Percentiles rank a stretch among this genome's conserved stretches.
phyloP scores from a whole-genome alignment of 2,797 vertebrate genomes.

The Lepus townsendii region DNA sequence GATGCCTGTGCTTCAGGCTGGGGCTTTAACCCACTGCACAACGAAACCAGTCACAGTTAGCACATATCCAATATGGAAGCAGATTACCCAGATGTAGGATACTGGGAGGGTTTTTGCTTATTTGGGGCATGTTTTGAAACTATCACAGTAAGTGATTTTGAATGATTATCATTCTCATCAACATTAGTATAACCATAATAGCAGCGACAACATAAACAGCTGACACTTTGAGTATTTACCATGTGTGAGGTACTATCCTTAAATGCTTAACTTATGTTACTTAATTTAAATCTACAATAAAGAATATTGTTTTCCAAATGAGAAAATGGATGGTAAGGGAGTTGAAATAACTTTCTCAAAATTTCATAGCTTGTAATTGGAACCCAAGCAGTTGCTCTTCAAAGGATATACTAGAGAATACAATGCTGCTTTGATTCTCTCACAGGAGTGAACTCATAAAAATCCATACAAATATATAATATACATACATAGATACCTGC shows the following conservation, averaged over 20 bases:
- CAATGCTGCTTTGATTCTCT: not conserved
- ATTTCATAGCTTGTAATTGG: not conserved
- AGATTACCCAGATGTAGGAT: not conserved
- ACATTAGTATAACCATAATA: not conserved
- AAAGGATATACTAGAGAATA: not conserved
- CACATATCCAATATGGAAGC: not conserved
- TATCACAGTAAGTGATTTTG: not conserved
- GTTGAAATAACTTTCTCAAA: not conserved
- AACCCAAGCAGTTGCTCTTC: not conserved
- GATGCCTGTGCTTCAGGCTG: no score
- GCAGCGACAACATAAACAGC: not conserved
- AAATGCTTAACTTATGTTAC: not conserved
- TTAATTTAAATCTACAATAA: not conserved
- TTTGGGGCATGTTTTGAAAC: not conserved
- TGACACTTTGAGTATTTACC: not conserved
- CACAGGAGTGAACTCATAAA: not conserved
- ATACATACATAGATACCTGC: not conserved
- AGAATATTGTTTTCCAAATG: not conserved
- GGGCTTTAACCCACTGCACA: no score
- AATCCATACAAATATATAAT: not conserved
- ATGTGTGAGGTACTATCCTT: not conserved
- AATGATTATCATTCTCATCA: not conserved
- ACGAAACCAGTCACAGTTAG: not conserved
- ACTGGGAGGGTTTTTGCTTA: not conserved
- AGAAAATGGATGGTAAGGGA: not conserved